Evolutionary conservation across 2,888 invertebrate genomes (phyloP).

Genomic region (Patella ulyssiponensis): DNA sequence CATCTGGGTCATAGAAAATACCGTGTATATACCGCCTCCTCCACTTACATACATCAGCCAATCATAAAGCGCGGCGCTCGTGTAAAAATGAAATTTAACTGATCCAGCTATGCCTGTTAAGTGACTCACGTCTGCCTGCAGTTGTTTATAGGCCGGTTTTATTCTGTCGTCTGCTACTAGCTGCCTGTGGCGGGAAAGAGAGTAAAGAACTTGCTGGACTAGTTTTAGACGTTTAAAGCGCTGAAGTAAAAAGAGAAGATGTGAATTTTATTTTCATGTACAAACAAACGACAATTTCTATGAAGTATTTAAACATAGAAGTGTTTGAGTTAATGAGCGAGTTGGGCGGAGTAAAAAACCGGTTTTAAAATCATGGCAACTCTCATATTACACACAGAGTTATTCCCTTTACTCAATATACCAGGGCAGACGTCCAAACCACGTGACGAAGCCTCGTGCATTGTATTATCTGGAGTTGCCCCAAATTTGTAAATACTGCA

Average conservation of each 20-base stretch:
- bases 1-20: not conserved
- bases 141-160: not conserved
- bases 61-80: too few species aligned
- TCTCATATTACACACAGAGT: not conserved
- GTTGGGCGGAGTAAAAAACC: not conserved
- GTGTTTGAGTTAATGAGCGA: too few species aligned
- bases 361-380: not conserved
- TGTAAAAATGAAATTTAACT: too few species aligned
- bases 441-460: not conserved
- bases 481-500: slow-evolving; percentile 11
- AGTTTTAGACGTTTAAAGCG: not conserved
- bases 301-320: too few species aligned
- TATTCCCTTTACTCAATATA: not conserved
- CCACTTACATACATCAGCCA: too few species aligned
- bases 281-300: too few species aligned
- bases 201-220: not conserved
- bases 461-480: not conserved
- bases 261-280: too few species aligned
- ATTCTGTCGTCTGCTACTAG: slow-evolving; percentile 1
- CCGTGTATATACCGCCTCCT: too few species aligned
- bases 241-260: not conserved
- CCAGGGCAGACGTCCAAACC: not conserved
- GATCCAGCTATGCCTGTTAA: not conserved
- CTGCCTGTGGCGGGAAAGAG: not conserved
- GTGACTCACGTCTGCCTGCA: not conserved